Evolutionary conservation across 2,797 vertebrate species (phyloP), one percentile per base, ranked within the genome.

Genomic region (Sebastes kiyomatsui): DNA sequence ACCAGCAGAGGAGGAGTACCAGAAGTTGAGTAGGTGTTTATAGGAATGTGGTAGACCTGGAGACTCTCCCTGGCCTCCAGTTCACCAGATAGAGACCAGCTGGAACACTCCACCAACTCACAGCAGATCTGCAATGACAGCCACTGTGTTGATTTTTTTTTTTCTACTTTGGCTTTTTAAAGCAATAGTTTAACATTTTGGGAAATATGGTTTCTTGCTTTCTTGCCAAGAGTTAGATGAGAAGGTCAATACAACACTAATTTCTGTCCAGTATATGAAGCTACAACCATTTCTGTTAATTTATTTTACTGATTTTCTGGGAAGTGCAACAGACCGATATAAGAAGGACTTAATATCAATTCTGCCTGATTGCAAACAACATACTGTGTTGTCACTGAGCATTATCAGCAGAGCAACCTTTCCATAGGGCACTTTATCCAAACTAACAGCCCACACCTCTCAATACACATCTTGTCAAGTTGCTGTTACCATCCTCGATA

Each of bases 31-130:
- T 71, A 72, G 28, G 87, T 88, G 72, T 91, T 91, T n/a, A 88
- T 64, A 14, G 92, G 90, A 82, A 97, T 96, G 80, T 94, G 92
- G 90, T 98, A 99, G 18, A 98, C 93, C 76, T 97, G 96, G 67
- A 98, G 92, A 82, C 94, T 96, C 64, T 96, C 96, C 62, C 93
- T 89, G 76, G 95, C 93, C 78, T 97, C 96, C 75, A 97, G 83
- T 78, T 96, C 90, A 32, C 96, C 84, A 60, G 89, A 92, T 33
- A 97, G 94, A 85, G 93, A 96, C 89, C 96, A 96, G 81, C 91
- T 97, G 78, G 96, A 96, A 74, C 94, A 95, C 84, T 98, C 97
- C 88, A 97, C 97, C 79, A 99, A 91, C 88, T 97, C 97, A 64
- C 97, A 97, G 91, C 97, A 98, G 38, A 99, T 96, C 98, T 99